phyloP scores from a whole-genome alignment of 2,888 invertebrate species.

The Ethmia dodecea region DNA sequence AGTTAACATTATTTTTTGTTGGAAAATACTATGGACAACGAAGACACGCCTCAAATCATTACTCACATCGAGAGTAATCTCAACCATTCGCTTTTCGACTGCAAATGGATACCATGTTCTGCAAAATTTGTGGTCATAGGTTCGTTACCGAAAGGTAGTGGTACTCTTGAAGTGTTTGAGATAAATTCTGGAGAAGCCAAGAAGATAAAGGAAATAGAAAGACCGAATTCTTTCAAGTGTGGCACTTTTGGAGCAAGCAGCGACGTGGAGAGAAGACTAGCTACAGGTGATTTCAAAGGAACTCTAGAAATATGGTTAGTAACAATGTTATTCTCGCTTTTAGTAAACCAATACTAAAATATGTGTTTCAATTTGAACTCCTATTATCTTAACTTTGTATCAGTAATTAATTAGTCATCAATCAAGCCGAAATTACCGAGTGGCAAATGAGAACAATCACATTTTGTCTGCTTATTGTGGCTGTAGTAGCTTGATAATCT shows the following conservation, averaged over 20 bases:
- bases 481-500: too few relatives aligned
- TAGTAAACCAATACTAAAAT: too few relatives aligned
- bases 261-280: constrained; percentile 87
- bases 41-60: constrained; percentile 92
- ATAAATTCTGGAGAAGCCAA: constrained; percentile 84
- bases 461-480: too few relatives aligned
- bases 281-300: constrained; percentile 94
- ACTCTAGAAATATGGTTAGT: constrained; percentile 88
- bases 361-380: too few relatives aligned
- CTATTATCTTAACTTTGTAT: too few relatives aligned
- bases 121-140: constrained; percentile 95
- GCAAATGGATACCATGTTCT: constrained; percentile 97
- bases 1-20: not conserved
- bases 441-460: too few relatives aligned
- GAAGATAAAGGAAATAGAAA: constrained; percentile 84
- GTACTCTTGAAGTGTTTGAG: constrained; percentile 89
- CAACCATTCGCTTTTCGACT: constrained; percentile 92
- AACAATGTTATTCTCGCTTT: not conserved
- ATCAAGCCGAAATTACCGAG: too few relatives aligned
- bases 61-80: constrained; percentile 89
- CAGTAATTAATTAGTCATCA: too few relatives aligned
- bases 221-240: constrained; percentile 93
- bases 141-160: constrained; percentile 89
- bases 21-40: constrained; percentile 29
- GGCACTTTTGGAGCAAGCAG: constrained; percentile 94